Percentiles rank a stretch among this genome's conserved stretches.
Conservation (phyloP, 2,113 vertebrate species). For the Salvelinus fontinalis region DNA sequence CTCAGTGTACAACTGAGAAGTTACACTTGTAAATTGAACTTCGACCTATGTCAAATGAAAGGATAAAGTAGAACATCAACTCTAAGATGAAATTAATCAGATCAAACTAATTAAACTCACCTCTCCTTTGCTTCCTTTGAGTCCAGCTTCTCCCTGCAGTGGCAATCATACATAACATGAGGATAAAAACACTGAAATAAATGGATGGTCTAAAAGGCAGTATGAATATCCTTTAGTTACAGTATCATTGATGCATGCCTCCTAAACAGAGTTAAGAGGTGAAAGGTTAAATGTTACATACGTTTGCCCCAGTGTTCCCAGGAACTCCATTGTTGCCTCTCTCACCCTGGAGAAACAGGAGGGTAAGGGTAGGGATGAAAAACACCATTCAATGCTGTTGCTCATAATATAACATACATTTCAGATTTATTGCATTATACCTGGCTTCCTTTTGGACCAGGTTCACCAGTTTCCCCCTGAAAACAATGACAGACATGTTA, state of each 20-base stretch:
- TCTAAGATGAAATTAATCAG: too few species aligned
- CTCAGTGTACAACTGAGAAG: neutral
- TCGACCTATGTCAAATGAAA: too few species aligned
- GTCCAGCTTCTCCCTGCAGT: conserved; percentile 17
- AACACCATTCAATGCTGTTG: neutral
- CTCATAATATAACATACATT: neutral
- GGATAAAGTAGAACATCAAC: too few species aligned
- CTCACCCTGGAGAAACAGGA: conserved; percentile 20
- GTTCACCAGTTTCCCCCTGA: conserved; percentile 26
- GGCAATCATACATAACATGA: neutral
- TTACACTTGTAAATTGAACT: neutral
- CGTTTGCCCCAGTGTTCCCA: conserved; percentile 13
- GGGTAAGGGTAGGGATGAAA: neutral
- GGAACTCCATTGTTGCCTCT: conserved; percentile 4
- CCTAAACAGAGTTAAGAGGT: neutral
- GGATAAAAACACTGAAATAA: neutral
- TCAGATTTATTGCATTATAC: neutral
- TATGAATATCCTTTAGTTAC: neutral
- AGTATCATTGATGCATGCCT: neutral
- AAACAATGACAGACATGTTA: conserved; percentile 1
- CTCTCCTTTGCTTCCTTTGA: conserved; percentile 28
- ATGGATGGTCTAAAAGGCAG: neutral
- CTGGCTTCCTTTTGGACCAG: conserved; percentile 28
- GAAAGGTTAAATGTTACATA: neutral
- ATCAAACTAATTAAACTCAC: neutral